Base-by-base conservation (phyloP, 2,888 invertebrate genomes). In the Pharmacophagus antenor region DNA sequence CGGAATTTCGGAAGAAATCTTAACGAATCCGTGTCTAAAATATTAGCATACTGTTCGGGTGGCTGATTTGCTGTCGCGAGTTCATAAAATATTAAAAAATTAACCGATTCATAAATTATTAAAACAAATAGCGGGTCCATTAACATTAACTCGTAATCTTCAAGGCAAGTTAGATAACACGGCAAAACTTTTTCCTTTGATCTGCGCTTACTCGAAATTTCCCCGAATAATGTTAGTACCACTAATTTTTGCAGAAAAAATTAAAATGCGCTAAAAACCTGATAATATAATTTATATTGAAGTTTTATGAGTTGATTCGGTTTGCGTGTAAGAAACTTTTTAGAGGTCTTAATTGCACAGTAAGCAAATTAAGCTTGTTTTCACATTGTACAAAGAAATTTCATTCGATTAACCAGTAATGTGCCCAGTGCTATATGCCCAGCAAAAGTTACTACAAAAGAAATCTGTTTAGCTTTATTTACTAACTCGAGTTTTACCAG, bases 321-420 rank as follows among this genome's bases (percentile, higher is more conserved):
- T 50, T 51, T 27, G 31, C 31, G 31, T 46, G 46, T 47, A 21
- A 31, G 27, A 55, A 55, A 47, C 55, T 55, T 55, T 46, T 15
- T 46, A 20, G 7, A 46, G 46, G n/a, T 17, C 47, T 55, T 31
- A 21, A 31, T 47, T 55, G 55, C 55, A 31, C 47, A 20, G 46
- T 54, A 15, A 55, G 22, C 47, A 47, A 22, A 55, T 31, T 55
- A 31, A 20, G 47, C 21, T 47, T 47, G 65, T 62, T 59, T 63
- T 42, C n/a, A 17, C 17, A 42, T 42, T 17, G 17, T 15, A 42
- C 42, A 42, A 17, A 42, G 18, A 42, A 42, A 7, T 17, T 42
- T 31, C 31, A 12, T 31, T 31, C 31, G 31, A 31, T 31, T 31
- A 12, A 31, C 12, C 3, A 31, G 31, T 31, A 31, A 31, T 31